Percentiles rank a stretch among this genome's conserved stretches.
These are phyloP conservation scores for Lasioglossum morio DNA, from an alignment of 2,888 invertebrate genomes.

Conservation along the genomic window DNA sequence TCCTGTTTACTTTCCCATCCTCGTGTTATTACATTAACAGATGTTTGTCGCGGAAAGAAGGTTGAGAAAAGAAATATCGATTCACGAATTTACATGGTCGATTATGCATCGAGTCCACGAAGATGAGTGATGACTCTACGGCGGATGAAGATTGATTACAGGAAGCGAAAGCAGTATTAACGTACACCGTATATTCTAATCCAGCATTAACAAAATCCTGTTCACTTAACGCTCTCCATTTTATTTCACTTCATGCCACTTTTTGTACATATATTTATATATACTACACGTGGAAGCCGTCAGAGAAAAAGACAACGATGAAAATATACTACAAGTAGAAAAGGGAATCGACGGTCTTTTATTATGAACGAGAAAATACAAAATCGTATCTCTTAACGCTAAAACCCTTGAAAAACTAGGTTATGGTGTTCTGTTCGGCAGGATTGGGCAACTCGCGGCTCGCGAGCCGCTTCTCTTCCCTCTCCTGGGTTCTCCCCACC, in stretches of 20 bases:
- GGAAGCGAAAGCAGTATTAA: neutral
- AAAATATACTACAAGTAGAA: conserved; percentile 26
- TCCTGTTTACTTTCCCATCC: neutral
- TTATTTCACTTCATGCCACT: conserved; percentile 14
- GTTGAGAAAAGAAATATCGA: neutral
- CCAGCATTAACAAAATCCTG: neutral
- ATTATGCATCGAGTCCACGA: neutral
- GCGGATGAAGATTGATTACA: neutral
- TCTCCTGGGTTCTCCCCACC: no score
- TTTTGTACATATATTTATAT: neutral
- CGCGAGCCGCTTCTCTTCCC: no score
- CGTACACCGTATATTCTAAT: neutral
- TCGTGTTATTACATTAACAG: neutral
- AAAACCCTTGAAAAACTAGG: neutral
- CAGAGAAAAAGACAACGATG: neutral
- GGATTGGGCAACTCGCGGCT: no score
- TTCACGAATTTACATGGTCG: neutral
- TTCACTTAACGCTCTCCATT: neutral
- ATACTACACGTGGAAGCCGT: neutral
- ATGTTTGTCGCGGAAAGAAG: neutral
- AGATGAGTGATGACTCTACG: neutral
- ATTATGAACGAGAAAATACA: conserved; percentile 28
- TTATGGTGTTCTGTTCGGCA: neutral
- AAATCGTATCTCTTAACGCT: conserved; percentile 2
- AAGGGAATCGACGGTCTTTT: conserved; percentile 20